Evolutionary conservation across 2,888 invertebrate genomes (phyloP), one percentile per base, ranked within the genome.

Genomic region (Nysson spinosus): DNA sequence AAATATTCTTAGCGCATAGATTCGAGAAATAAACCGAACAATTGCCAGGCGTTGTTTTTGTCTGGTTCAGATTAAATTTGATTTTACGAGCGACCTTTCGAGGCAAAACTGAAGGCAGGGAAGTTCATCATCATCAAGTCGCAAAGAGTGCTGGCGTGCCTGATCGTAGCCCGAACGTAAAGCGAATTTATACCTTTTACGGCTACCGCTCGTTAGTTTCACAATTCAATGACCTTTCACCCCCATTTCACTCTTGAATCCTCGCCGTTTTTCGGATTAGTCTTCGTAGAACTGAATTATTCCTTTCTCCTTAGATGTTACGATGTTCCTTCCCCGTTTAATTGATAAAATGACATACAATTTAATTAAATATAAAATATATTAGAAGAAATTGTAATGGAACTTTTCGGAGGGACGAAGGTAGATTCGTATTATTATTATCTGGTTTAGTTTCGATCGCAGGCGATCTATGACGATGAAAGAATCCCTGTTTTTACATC

Each of bases 111-210:
- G 61, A 60, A 54, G 66, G 54, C 74, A 72, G 72, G 39, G 77
- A 83, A 83, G 83, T 86, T 85, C 84, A 84, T 85, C 85, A 84
- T 85, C 84, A 85, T 85, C 83, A 83, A 83, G 78, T 78, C 79
- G 58, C 65, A 55, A 72, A 71, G 57, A 54, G 63, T 43, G 62
- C 78, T 72, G 72, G n/a, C 78, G 76, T 78, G 76, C 72, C 76
- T 62, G 49, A 67, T 34, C 68, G 62, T 56, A 61, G 61, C 71
- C 71, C 64, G 73, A 68, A 78, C 77, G 77, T 83, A 80, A 82
- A 83, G 71, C 75, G 73, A 78, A 81, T 83, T 81, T 82, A 77
- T 78, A 79, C 68, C 75, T 78, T 83, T 82, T 79, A 80, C 75
- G 72, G 73, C 79, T 74, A 69, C 74, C 70, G 78, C 82, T 83